Base-by-base conservation (phyloP, 2,113 vertebrate species). In the Synchiropus splendidus region DNA sequence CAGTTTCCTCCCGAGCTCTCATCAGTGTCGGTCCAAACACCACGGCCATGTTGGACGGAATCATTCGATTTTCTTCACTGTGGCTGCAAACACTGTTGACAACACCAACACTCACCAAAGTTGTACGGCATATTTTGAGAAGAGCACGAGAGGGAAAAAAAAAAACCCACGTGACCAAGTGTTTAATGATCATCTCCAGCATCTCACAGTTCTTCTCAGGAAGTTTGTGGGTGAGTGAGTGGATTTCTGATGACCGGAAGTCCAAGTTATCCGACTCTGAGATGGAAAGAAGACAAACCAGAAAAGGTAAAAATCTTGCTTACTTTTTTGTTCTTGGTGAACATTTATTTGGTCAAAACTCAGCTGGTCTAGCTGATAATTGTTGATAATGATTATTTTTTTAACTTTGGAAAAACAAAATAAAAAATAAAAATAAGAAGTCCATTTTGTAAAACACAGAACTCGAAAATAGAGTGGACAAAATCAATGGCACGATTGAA, bases 11-110 rank as follows among this genome's bases (percentile, higher is more conserved):
- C 72, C 94, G 88, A 0, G 94, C 92, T 44, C 94, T 86, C 90
- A 98, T 89, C 32, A 98, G 83, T 0, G 94, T 98, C 2, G 94
- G 94, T 12, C 94, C 94, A 15, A 95, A 98, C 51, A 98, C 91
- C 39, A 97, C 95, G 0, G 88, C 95, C 91, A 98, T 95, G 83
- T 97, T 98, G 2, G 92, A 97, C 0, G 92, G 85, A 0, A 87
- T 92, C 95, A 98, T 98, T 45, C 85, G 86, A 41, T 98, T 98
- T 51, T 92, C 88, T 17, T 79, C 79, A 69, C 92, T 92, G 74
- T 90, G 87, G 42, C 90, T 86, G 27, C 92, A 98, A 6, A 96
- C 82, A 2, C 95, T 98, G 79, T 36, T 10, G 50, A 72, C 27
- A 53, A 12, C 56, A 12, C 16, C 18, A 1, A 34, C 16, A 15